Evolutionary conservation across 1,140 invertebrate species (phyloP), one percentile per base, ranked within the genome.

Genomic region (Anastrepha ludens): DNA sequence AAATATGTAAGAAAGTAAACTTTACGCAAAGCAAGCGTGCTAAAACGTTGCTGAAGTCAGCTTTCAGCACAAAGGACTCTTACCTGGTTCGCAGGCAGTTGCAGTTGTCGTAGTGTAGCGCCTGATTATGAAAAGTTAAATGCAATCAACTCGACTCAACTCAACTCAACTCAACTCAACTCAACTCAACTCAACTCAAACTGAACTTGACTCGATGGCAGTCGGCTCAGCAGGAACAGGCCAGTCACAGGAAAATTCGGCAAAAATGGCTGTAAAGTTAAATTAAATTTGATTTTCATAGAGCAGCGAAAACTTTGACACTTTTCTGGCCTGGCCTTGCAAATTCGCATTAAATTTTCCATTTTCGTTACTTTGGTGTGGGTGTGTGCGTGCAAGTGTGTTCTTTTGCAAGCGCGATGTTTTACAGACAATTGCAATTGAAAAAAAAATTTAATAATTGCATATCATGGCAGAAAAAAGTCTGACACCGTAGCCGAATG

Each of bases 101-200:
- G 6, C 6, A 11, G 6, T 55, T 55, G 50, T 55, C 60, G 60
- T 1, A 70, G 67, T 39, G n/a, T 41, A 55, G 44, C 74, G 44
- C 44, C 44, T 81, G 74, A 81, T 81, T 81, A 81, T 55, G 74
- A 50, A 81, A 81, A 81, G 74, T 81, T 81, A 55, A 81, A 81
- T 55, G 74, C 74, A 55, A 81, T 81, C 74, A 81, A 81, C 74
- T 81, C 47, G 74, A 55, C 70, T 29, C 74, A 55, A 55, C 47
- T 20, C 74, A 55, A n/a, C 74, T 55, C 47, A 81, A 81, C n/a
- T n/a, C n/a, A n/a, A n/a, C n/a, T 81, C 74, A 81, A 81, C 74
- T 81, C 47, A 47, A 55, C 70, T 29, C 74, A 55, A 55, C 47
- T 20, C 74, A 55, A n/a, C 74, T 55, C 47, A 81, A 81, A 81